phyloP scores from a whole-genome alignment of 2,113 vertebrate species.

The Quiscalus mexicanus region DNA sequence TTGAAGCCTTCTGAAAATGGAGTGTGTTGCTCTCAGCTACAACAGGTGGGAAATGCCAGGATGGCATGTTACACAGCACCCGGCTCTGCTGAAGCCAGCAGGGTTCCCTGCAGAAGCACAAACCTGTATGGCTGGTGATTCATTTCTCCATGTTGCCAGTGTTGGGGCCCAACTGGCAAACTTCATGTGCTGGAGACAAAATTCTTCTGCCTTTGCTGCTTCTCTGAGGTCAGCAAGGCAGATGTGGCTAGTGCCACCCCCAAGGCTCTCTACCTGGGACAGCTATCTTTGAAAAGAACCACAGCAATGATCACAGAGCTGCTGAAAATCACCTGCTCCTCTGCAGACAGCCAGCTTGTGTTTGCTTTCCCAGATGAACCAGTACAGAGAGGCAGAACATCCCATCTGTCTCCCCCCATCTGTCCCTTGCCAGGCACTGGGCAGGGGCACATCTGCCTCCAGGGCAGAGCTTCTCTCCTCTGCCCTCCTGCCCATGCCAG shows the following conservation, averaged over 20 bases:
- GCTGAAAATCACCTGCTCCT: background rate
- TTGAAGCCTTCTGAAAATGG: background rate
- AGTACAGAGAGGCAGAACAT: background rate
- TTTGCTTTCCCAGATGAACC: background rate
- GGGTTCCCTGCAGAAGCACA: background rate
- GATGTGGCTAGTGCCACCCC: background rate
- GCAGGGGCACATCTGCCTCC: background rate
- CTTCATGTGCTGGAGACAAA: background rate
- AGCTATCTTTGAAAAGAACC: rapidly evolving
- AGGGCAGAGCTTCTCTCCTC: background rate
- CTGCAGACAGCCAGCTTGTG: background rate
- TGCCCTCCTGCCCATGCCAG: rapidly evolving
- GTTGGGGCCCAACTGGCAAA: background rate
- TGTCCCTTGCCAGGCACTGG: background rate
- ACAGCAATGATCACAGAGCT: background rate
- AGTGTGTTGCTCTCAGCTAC: background rate
- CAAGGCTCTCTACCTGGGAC: background rate
- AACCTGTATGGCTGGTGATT: rapidly evolving
- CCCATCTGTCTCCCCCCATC: background rate
- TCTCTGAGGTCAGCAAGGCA: background rate
- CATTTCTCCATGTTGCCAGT: rapidly evolving
- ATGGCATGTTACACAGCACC: background rate
- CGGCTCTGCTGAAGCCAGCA: background rate
- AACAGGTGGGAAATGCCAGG: background rate
- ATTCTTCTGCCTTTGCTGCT: background rate